These are phyloP conservation scores for Aix galericulata DNA, from an alignment of 2,113 vertebrate genomes.

Conservation along the genomic window DNA sequence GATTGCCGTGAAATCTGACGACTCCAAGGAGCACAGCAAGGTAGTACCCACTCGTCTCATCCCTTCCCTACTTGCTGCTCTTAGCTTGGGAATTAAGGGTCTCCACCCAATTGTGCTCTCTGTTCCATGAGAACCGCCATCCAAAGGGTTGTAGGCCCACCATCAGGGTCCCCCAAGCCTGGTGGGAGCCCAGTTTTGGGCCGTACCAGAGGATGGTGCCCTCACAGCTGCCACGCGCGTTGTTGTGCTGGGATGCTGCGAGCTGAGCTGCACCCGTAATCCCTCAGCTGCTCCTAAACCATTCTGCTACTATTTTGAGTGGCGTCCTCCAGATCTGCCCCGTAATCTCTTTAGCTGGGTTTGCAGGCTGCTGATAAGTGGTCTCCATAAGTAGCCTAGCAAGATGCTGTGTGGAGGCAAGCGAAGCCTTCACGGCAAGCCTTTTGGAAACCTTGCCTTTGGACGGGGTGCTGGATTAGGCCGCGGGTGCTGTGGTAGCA, in stretches of 20 bases:
- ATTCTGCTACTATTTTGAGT: conserved; percentile 69
- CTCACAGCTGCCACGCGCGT: neutral
- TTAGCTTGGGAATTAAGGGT: neutral
- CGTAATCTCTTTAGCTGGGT: conserved; percentile 62
- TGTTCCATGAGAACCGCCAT: neutral
- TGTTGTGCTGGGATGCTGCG: fast-evolving
- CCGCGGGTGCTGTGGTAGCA: neutral
- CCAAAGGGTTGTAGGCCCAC: neutral
- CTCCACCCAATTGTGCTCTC: neutral
- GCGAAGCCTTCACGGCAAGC: neutral
- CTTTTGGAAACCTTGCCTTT: neutral
- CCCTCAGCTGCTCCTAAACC: conserved; percentile 49
- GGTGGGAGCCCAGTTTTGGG: neutral
- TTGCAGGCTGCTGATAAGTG: conserved; percentile 27
- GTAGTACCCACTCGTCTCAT: conserved; percentile 18
- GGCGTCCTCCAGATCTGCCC: conserved; percentile 53
- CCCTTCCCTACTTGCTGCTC: neutral
- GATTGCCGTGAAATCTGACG: conserved; percentile 88
- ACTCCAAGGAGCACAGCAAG: conserved; percentile 85
- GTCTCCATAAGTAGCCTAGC: conserved; percentile 47
- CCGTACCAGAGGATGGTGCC: fast-evolving
- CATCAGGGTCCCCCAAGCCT: fast-evolving
- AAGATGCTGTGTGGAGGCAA: neutral
- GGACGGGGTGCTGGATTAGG: neutral
- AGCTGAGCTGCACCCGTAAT: neutral